Evolutionary conservation across 2,113 vertebrate species (phyloP).

Genomic region (Hippocampus comes): DNA sequence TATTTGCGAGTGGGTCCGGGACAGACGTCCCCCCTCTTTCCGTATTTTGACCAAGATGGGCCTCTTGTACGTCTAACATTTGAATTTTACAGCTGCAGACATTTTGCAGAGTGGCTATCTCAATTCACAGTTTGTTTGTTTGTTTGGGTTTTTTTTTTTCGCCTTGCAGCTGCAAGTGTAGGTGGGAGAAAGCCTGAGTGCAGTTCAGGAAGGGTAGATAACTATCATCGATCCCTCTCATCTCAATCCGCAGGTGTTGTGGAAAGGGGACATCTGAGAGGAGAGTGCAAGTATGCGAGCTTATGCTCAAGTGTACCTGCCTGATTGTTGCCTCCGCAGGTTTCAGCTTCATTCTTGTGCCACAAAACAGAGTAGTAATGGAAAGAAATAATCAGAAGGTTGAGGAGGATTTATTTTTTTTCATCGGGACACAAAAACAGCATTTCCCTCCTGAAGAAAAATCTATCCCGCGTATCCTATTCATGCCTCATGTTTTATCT

Average conservation of each 20-base stretch:
- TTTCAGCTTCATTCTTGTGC: slow-evolving; percentile 6
- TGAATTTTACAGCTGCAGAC: slow-evolving; percentile 25
- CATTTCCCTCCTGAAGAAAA: slow-evolving; percentile 18
- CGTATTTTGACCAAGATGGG: slow-evolving; percentile 36
- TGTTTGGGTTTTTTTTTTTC: not conserved
- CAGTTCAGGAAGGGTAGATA: slow-evolving; percentile 42
- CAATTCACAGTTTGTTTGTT: slow-evolving; percentile 24
- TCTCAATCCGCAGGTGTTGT: slow-evolving; percentile 27
- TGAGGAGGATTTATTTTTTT: not conserved
- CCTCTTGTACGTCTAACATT: slow-evolving; percentile 25
- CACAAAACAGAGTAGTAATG: slow-evolving; percentile 35
- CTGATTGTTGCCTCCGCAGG: slow-evolving; percentile 4
- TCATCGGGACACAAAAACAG: slow-evolving; percentile 14
- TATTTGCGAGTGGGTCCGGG: slow-evolving; percentile 8
- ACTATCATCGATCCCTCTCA: slow-evolving; percentile 45
- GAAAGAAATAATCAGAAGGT: slow-evolving; percentile 35
- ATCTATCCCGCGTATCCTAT: slow-evolving; percentile 12
- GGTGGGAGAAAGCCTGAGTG: slow-evolving; percentile 12
- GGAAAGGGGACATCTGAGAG: slow-evolving; percentile 20
- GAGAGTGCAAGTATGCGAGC: not conserved
- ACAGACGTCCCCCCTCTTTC: slow-evolving; percentile 8
- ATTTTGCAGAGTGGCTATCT: slow-evolving; percentile 32
- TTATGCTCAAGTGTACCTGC: slow-evolving; percentile 1
- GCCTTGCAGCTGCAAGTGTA: slow-evolving; percentile 27
- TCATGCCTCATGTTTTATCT: slow-evolving; percentile 37